Evolutionary conservation across 1,140 invertebrate species (phyloP).

Genomic region (Calliopsis andreniformis): DNA sequence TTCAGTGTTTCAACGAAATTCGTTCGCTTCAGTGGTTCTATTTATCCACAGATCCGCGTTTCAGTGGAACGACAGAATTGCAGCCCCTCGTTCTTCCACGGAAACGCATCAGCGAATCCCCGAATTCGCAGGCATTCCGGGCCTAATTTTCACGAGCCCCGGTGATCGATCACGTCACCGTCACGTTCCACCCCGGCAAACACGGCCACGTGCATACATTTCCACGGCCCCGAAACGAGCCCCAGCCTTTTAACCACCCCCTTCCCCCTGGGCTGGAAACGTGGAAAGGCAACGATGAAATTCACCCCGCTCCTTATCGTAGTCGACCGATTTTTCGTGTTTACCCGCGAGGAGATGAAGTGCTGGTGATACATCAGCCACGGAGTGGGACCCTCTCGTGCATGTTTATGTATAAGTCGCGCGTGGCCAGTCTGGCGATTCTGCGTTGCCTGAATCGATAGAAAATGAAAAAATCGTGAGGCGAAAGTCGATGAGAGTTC

Average conservation of each 20-base stretch:
- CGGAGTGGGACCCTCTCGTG: constrained; percentile 13
- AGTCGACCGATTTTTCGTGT: constrained; percentile 60
- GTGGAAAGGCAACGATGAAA: constrained; percentile 48
- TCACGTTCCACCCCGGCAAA: constrained; percentile 38
- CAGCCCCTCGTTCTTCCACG: constrained; percentile 18
- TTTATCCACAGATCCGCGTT: constrained; percentile 33
- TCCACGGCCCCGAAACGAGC: constrained; percentile 45
- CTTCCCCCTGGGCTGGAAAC: constrained; percentile 18
- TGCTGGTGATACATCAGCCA: constrained; percentile 62
- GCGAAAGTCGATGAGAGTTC: not conserved
- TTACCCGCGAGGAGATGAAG: constrained; percentile 64
- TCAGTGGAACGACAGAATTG: not conserved
- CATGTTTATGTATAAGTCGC: constrained; percentile 48
- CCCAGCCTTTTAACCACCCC: constrained; percentile 25
- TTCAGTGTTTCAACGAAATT: constrained; percentile 1
- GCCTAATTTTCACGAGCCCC: constrained; percentile 56
- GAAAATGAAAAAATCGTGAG: not conserved
- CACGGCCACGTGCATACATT: constrained; percentile 56
- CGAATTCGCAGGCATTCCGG: constrained; percentile 48
- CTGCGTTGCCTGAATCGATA: not conserved
- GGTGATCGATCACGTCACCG: constrained; percentile 61
- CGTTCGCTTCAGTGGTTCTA: constrained; percentile 17
- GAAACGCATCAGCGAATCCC: constrained; percentile 33
- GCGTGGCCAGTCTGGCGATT: constrained; percentile 21
- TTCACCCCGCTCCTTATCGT: constrained; percentile 53